These are phyloP conservation scores for Bostrychus sinensis DNA, from an alignment of 2,113 vertebrate species.

Conservation along the genomic window DNA sequence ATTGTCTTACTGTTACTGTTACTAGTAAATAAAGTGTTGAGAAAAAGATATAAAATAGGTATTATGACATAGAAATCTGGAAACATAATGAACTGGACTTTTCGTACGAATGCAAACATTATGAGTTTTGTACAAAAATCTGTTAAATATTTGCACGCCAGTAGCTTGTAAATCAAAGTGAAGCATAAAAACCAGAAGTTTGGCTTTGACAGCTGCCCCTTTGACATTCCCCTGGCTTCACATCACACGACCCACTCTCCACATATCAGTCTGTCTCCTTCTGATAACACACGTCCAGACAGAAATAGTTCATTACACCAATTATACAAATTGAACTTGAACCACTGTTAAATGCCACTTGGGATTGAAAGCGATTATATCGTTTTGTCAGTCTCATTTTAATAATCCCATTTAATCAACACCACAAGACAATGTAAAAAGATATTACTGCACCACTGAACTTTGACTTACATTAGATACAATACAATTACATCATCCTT, in stretches of 20 bases:
- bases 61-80: too few relatives aligned
- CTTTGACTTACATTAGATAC: not conserved
- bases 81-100: too few relatives aligned
- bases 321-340: slow-evolving; percentile 43
- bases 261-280: slow-evolving; percentile 52
- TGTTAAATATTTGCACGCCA: slow-evolving; percentile 3
- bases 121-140: not conserved
- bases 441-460: not conserved
- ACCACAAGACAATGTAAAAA: too few relatives aligned
- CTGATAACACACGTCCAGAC: slow-evolving; percentile 52
- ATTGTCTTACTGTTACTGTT: too few relatives aligned
- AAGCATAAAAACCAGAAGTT: slow-evolving; percentile 28
- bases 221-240: slow-evolving; percentile 65
- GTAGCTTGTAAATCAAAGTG: slow-evolving; percentile 14
- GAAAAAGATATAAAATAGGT: too few relatives aligned
- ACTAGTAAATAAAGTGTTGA: too few relatives aligned
- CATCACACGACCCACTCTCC: slow-evolving; percentile 50
- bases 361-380: slow-evolving; percentile 35
- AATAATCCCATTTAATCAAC: slow-evolving; percentile 5
- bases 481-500: not conserved
- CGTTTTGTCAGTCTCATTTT: slow-evolving; percentile 23
- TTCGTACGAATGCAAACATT: too few relatives aligned
- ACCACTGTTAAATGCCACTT: slow-evolving; percentile 37
- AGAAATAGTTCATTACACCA: slow-evolving; percentile 54
- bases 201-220: slow-evolving; percentile 45